Evolutionary conservation across 2,113 vertebrate species (phyloP), one percentile per base, ranked within the genome.

Genomic region (Dasypus novemcinctus): DNA sequence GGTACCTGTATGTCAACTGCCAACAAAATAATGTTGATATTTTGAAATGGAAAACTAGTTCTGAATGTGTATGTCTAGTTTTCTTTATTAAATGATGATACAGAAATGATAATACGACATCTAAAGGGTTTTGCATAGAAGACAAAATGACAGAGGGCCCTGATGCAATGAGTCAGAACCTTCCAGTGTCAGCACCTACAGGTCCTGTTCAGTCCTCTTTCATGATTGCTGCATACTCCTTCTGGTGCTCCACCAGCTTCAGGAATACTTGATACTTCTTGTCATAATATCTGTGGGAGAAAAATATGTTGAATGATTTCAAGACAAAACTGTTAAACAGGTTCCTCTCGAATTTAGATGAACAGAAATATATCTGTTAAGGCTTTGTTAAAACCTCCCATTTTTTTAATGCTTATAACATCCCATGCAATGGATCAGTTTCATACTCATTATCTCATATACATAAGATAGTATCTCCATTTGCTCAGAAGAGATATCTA

Each of bases 231-330:
- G 98, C 98, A 96, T 99, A 99, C 92, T 99, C 99, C 97, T 98
- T 98, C 98, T 99, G 99, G 97, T 99, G 99, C 95, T 98, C 98
- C 57, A 98, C 98, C 2, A 99, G 98, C 84, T 98, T 99, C 98
- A 99, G 97, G 98, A 99, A 99, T 11, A 99, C 99, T 89, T 98
- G 46, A 0, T 99, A 99, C 94, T 99, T 99, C 98, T 98, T 99
- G 96, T 99, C 98, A 84, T 99, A 99, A 97, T 99, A 99, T 87
- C 99, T 99, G 97, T 2, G 21, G 4, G 76, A 91, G 87, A 98
- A 94, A 90, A 95, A 46, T 43, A 90, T 4, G 12, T 25, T 95
- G 66, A 89, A 36, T 27, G 43, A 75, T 36, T 17, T 79, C 72
- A 84, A 84, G 25, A 83, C 12, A 86, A 80, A 68, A 33, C 21